Evolutionary conservation across 2,113 vertebrate genomes (phyloP), one percentile per base, ranked within the genome.

Genomic region (Blennius ocellaris): DNA sequence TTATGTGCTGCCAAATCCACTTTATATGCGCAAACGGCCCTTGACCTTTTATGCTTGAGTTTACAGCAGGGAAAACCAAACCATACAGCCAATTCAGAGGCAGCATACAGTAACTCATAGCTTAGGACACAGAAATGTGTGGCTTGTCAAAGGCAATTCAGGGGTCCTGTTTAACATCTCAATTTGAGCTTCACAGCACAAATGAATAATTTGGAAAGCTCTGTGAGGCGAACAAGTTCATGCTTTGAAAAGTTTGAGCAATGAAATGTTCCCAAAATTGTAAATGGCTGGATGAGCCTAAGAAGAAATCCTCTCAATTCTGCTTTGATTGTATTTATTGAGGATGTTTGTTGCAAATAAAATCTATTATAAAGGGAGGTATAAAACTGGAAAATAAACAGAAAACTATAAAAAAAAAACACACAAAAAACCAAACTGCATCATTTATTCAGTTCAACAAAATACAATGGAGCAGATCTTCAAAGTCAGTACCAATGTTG

Each of bases 1-100:
- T 83, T 81, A 83, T 83, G 62, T 36, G 76, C 83, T 89, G 90
- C 89, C 89, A 94, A 85, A 86, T 62, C 54, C 67, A 56, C 78
- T 84, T 57, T 67, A 85, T 74, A 69, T 73, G 74, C 65, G 81
- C 83, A 82, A 91, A 76, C 36, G 80, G 81, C 81, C 82, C 68
- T 85, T 92, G 90, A 92, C 90, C 88, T 92, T 90, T 90, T 78
- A 47, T 58, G 45, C 58, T 64, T 48, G 45, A 58, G 81, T 91
- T 92, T 90, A 90, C 80, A 73, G 56, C 76, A 59, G 45, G 57
- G 69, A 61, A 74, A 80, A 64, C 68, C 63, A 6, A 51, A 66
- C 67, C 65, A 48, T 17, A 30, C 21, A 49, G 0, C 21, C 16
- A 48, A 15, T 72, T 69, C 45, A 49, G 57, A 63, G 61, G 60